Percentiles rank a stretch among this genome's conserved stretches.
phyloP scores from a whole-genome alignment of 2,888 invertebrate species.

The Xestia sexstrigata region DNA sequence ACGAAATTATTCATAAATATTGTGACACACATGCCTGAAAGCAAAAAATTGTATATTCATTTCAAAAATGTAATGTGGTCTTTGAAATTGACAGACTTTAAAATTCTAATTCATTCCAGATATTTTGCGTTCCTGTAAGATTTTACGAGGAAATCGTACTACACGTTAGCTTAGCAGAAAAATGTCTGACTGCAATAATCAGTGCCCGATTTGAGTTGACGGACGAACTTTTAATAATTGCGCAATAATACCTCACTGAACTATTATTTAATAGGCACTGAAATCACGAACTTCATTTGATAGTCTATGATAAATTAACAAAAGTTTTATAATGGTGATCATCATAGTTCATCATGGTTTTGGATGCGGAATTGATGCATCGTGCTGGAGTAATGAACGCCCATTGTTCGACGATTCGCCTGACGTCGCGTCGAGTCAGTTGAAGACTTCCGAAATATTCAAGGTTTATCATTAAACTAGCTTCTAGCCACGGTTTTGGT shows the following conservation, averaged over 20 bases:
- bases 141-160: background rate
- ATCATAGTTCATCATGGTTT: constrained; percentile 82
- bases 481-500: constrained; percentile 36
- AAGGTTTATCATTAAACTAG: constrained; percentile 77
- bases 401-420: constrained; percentile 80
- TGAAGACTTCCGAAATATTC: constrained; percentile 87
- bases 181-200: background rate
- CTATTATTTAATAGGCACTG: constrained; percentile 29
- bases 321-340: constrained; percentile 67
- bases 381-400: constrained; percentile 85
- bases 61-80: constrained; percentile 1
- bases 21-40: constrained; percentile 7
- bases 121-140: constrained; percentile 21
- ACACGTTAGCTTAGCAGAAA: background rate
- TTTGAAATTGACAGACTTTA: background rate
- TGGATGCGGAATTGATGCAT: constrained; percentile 84
- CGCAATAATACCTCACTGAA: background rate
- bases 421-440: constrained; percentile 82
- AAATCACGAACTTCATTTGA: constrained; percentile 57
- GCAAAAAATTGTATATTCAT: constrained; percentile 5
- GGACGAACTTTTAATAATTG: background rate
- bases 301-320: constrained; percentile 49
- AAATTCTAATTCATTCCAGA: constrained; percentile 7
- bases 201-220: background rate
- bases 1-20: constrained; percentile 14